Evolutionary conservation across 2,888 invertebrate genomes (phyloP).

Genomic region (Notodromas monacha): DNA sequence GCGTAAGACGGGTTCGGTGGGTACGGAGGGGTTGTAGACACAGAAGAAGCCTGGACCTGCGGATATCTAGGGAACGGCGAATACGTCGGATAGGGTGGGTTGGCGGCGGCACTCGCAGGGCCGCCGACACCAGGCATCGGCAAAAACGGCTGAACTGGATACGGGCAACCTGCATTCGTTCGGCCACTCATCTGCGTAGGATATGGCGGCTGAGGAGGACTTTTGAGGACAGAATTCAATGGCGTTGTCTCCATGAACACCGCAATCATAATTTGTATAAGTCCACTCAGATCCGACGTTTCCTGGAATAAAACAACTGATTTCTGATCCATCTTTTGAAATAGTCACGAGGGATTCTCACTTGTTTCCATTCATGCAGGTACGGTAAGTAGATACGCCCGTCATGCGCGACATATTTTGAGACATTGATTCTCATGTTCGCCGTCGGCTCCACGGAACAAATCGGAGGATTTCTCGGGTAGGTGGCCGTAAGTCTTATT

Average conservation of each 20-base stretch:
- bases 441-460: slow-evolving; percentile 48
- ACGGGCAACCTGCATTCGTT: too few relatives aligned
- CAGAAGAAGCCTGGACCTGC: too few relatives aligned
- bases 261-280: slow-evolving; percentile 62
- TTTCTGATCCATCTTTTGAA: too few relatives aligned
- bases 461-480: slow-evolving; percentile 83
- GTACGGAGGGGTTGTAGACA: slow-evolving; percentile 17
- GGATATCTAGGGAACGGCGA: too few relatives aligned
- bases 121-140: too few relatives aligned
- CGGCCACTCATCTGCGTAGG: too few relatives aligned
- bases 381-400: slow-evolving; percentile 89
- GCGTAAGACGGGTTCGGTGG: too few relatives aligned
- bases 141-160: too few relatives aligned
- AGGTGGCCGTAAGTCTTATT: slow-evolving; percentile 84
- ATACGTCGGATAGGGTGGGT: too few relatives aligned
- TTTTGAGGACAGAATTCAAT: too few relatives aligned
- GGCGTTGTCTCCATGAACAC: slow-evolving; percentile 87
- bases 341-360: slow-evolving; percentile 9
- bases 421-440: slow-evolving; percentile 80
- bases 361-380: slow-evolving; percentile 78
- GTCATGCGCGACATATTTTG: slow-evolving; percentile 68
- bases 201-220: too few relatives aligned
- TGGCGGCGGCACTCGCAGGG: too few relatives aligned
- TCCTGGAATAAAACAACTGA: slow-evolving; percentile 21
- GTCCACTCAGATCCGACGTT: slow-evolving; percentile 47